Conservation (phyloP, 1,140 invertebrate species). For the Pseudomyrmex pallidus region DNA sequence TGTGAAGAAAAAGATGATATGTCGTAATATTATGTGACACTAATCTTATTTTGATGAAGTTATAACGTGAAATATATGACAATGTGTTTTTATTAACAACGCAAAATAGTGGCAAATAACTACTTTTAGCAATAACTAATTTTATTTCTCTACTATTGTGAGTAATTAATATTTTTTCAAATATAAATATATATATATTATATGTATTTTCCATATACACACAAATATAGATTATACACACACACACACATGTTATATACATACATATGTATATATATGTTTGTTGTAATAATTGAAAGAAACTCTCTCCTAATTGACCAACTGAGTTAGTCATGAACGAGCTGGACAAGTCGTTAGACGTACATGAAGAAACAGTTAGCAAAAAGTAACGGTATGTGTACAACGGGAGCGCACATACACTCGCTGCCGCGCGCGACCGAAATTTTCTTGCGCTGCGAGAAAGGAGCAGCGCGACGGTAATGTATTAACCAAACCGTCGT, state of each 20-base stretch:
- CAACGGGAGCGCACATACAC: not conserved
- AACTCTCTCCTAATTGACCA: constrained; percentile 12
- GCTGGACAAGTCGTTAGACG: constrained; percentile 32
- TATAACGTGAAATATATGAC: not conserved
- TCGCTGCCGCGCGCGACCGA: constrained; percentile 7
- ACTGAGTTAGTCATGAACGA: constrained; percentile 8
- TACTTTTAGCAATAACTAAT: too few species aligned
- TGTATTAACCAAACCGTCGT: constrained; percentile 76
- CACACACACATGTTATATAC: not conserved
- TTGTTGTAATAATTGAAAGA: constrained; percentile 23
- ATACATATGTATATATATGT: too few species aligned
- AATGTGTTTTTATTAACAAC: too few species aligned
- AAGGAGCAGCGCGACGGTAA: constrained; percentile 59
- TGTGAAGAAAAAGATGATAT: not conserved
- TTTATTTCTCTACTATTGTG: too few species aligned
- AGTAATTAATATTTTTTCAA: too few species aligned
- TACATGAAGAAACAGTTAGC: constrained; percentile 33
- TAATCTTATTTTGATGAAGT: not conserved
- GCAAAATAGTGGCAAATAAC: too few species aligned
- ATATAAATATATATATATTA: too few species aligned
- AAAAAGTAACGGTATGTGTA: not conserved
- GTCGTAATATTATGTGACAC: not conserved
- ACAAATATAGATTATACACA: too few species aligned
- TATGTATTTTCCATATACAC: not conserved
- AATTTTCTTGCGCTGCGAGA: constrained; percentile 38